phyloP scores from a whole-genome alignment of 2,113 vertebrate species.

The Tetraodon nigroviridis region DNA sequence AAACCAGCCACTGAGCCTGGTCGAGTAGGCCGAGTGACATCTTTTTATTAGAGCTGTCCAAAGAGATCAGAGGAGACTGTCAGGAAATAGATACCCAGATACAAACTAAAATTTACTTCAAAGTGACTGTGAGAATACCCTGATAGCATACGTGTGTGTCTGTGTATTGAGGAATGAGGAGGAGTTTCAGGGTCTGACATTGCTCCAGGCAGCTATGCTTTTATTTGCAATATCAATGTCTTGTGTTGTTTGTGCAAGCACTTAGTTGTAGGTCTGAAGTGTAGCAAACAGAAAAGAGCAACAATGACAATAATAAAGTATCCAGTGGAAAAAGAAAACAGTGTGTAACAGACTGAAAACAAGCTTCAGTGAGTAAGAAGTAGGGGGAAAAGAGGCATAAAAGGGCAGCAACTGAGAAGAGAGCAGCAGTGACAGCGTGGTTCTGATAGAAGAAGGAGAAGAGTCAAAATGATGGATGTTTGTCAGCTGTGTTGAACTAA shows the following conservation, averaged over 20 bases:
- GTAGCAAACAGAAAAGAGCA: conserved; percentile 17
- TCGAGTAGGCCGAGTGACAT: conserved; percentile 96
- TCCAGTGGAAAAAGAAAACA: neutral
- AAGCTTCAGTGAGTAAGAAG: neutral
- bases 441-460: conserved; percentile 38
- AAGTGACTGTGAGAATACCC: conserved; percentile 57
- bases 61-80: conserved; percentile 99
- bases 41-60: conserved; percentile 99
- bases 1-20: conserved; percentile 73
- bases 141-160: conserved; percentile 51
- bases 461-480: conserved; percentile 35
- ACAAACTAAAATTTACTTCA: conserved; percentile 79
- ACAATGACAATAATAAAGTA: neutral
- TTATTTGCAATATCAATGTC: neutral
- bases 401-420: neutral
- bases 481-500: conserved; percentile 30
- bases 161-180: conserved; percentile 52
- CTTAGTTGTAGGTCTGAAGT: conserved; percentile 35
- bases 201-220: neutral
- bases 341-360: neutral
- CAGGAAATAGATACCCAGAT: conserved; percentile 97
- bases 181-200: neutral
- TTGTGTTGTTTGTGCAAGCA: neutral
- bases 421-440: neutral
- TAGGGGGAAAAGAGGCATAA: neutral